Evolutionary conservation across 2,797 vertebrate species (phyloP), one percentile per base, ranked within the genome.

Genomic region (Labeo calbasu): DNA sequence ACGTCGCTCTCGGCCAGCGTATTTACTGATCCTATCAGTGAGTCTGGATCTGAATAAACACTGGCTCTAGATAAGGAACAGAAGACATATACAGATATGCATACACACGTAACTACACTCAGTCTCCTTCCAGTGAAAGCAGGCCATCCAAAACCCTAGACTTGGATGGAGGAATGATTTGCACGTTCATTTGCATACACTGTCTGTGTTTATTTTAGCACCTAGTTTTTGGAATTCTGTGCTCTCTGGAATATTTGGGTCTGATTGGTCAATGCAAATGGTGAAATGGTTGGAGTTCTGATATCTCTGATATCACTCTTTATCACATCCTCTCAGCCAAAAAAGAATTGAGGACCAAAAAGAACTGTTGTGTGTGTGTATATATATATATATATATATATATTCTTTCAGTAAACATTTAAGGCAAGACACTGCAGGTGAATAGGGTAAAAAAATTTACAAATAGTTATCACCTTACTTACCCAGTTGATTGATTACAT

Each of bases 1-100:
- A 92, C 88, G 84, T 93, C 90, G 77, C 88, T 92, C 88, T 89
- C 84, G 77, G 68, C 68, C 83, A 85, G 90, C 87, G 89, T 94
- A 92, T 95, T 96, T 95, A 93, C 93, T 93, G 94, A 95, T 94
- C 86, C 85, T 92, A 95, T 95, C 95, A 90, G 85, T 68, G 81
- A 91, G 88, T 82, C 88, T 87, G 88, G 91, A 92, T 94, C 94
- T 94, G 92, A 89, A 88, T 94, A 95, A 95, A 95, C 94, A 94
- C 68, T 76, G 59, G 89, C 81, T 77, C 70, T 51, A 89, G 92
- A 95, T 94, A 93, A 94, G 88, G 85, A 89, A 88, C 70, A 81
- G 85, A 88, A 87, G 81, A 87, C 77, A 88, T 92, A 78, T 68
- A 78, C 82, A 84, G 66, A 84, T 84, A 77, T 4, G 0, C 89